These are phyloP conservation scores for Plecturocebus donacophilus DNA, from an alignment of 2,113 vertebrate genomes.

Conservation along the genomic window DNA sequence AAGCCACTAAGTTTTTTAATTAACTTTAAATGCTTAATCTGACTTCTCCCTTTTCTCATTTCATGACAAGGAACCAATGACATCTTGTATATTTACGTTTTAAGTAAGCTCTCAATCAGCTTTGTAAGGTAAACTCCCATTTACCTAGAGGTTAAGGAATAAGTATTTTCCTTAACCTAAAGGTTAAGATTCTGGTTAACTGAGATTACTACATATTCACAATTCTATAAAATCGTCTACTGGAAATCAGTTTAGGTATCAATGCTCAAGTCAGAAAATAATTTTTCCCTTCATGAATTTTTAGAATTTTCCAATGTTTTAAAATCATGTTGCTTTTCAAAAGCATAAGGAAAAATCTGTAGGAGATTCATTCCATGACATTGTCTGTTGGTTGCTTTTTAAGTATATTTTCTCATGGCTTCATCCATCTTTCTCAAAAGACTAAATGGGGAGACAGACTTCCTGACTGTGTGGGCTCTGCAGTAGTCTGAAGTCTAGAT, in stretches of 20 bases:
- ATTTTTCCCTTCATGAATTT: not conserved
- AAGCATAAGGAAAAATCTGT: not conserved
- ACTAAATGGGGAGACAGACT: not conserved
- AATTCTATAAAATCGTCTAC: not conserved
- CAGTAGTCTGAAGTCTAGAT: constrained; percentile 33
- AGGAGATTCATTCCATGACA: constrained; percentile 20
- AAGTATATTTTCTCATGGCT: not conserved
- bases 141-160: constrained; percentile 48
- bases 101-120: constrained; percentile 28
- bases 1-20: not conserved
- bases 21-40: not conserved
- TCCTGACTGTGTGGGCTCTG: not conserved
- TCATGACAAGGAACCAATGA: constrained; percentile 34
- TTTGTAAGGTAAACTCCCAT: constrained; percentile 41
- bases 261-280: constrained; percentile 13
- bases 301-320: constrained; percentile 34
- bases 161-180: constrained; percentile 26
- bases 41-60: not conserved
- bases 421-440: not conserved
- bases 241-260: not conserved
- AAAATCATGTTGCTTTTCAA: constrained; percentile 17
- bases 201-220: constrained; percentile 45
- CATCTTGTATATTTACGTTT: not conserved
- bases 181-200: constrained; percentile 57
- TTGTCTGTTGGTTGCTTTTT: not conserved